Conservation (phyloP, 2,113 vertebrate species). For the Chrysemys picta region DNA sequence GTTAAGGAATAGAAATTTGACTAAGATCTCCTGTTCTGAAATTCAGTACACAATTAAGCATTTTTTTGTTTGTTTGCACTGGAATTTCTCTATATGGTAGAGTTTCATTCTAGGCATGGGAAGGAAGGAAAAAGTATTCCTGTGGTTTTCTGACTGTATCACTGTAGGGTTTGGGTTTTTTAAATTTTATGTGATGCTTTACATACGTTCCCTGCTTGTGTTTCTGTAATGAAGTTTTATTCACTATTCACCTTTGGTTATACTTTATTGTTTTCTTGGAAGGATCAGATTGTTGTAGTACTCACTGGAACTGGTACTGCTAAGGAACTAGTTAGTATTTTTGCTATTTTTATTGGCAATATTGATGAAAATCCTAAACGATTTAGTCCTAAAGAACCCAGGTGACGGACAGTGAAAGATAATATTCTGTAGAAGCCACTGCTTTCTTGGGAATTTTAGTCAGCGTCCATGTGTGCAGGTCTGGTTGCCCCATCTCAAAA, state of each 20-base stretch:
- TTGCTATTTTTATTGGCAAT: neutral
- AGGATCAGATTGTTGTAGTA: neutral
- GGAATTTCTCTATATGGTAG: neutral
- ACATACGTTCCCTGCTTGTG: neutral
- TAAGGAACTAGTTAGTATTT: rapidly evolving
- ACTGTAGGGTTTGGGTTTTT: neutral
- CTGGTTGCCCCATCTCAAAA: neutral
- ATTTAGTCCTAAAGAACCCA: neutral
- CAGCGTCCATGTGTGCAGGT: neutral
- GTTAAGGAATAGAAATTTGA: neutral
- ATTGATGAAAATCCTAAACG: neutral
- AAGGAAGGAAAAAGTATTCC: neutral
- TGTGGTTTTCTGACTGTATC: neutral
- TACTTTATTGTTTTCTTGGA: neutral
- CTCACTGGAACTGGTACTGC: neutral
- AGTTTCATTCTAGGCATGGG: neutral
- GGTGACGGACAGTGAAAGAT: neutral
- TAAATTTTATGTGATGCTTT: neutral
- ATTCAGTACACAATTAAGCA: neutral
- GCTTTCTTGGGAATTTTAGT: neutral
- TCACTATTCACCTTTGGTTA: neutral
- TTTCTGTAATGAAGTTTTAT: neutral
- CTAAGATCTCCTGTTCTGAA: neutral
- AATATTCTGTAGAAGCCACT: rapidly evolving
- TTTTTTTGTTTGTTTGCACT: neutral